Base-by-base conservation (phyloP, 1,140 invertebrate genomes). In the Drosophila ohnishii region DNA sequence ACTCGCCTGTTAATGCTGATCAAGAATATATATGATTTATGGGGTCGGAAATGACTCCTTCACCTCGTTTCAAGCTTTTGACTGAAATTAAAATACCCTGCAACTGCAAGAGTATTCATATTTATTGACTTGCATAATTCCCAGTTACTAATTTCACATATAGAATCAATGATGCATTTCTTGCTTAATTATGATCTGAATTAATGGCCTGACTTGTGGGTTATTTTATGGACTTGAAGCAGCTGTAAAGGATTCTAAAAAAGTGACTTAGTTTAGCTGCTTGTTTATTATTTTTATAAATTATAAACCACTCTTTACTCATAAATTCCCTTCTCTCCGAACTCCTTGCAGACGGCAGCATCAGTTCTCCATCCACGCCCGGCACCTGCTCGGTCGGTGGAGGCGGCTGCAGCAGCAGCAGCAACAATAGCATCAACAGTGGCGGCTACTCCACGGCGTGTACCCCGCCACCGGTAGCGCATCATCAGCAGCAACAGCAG, bases 331-430 rank as follows among this genome's bases (percentile, higher is more conserved):
- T 13, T 32, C 19, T 35, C 8, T 8, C 40, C 8, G 37, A 9
- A 32, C 10, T 45, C 5, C 11, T 78, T 77, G 11, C 61, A 91
- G 90, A 91, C 77, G 90, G 81, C 75, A 90, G 78, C 80, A 86
- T 91, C 84, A 91, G 90, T 80, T 88, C 90, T 89, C 90, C 90
- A 74, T 90, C 90, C 76, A 91, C 90, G 73, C 90, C 90, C 53
- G 85, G 75, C 58, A 81, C 80, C 47, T 84, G 85, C 37, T 75
- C 90, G 40, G 64, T 71, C 61, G 70, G 57, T 16, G 73, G 50
- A 39, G 75, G 64, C 50, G 47, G 80, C 7, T 55, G 66, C 45
- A 71, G 80, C 48, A 78, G 56, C 76, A 84, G 59, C 57, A 84
- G 75, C 72, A 80, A 72, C 67, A 87, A 78, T 34, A 80, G 75